phyloP scores from a whole-genome alignment of 2,888 invertebrate species.

The Mycalesis mineus region DNA sequence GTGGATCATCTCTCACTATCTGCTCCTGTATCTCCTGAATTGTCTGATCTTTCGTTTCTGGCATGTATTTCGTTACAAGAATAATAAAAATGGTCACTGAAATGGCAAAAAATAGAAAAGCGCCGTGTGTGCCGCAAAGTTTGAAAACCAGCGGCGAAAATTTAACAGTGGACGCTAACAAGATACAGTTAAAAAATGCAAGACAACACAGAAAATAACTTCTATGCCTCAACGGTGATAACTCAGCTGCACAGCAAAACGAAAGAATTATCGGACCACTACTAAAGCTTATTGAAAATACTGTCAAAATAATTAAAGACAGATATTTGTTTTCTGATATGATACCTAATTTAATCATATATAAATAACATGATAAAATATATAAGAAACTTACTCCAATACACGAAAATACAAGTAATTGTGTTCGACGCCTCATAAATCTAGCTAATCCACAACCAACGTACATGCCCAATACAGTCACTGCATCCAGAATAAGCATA shows the following conservation, averaged over 20 bases:
- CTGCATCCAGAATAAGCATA: constrained; percentile 21
- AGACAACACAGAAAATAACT: constrained; percentile 37
- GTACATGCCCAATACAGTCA: constrained; percentile 38
- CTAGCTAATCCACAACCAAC: constrained; percentile 30
- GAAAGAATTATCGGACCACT: constrained; percentile 37
- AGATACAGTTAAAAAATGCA: constrained; percentile 37
- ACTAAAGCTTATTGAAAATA: constrained; percentile 25
- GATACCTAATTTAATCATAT: constrained; percentile 5
- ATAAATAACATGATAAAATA: constrained; percentile 9
- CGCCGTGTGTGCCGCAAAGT: constrained; percentile 41
- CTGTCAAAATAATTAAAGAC: constrained; percentile 15
- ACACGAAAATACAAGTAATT: constrained; percentile 29
- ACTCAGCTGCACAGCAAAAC: constrained; percentile 36
- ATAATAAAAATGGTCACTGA: constrained; percentile 25
- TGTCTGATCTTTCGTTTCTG: constrained; percentile 39
- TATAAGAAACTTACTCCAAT: constrained; percentile 5
- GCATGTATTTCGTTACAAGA: constrained; percentile 32
- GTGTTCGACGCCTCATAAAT: constrained; percentile 33
- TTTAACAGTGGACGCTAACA: constrained; percentile 43
- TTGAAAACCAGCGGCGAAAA: constrained; percentile 45
- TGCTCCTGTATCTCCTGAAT: constrained; percentile 35
- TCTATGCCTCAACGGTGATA: constrained; percentile 43
- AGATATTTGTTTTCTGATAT: constrained; percentile 8
- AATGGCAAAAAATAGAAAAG: constrained; percentile 39
- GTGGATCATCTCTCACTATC: background rate